These are phyloP conservation scores for Spatulosminthurus flaviceps DNA, from an alignment of 2,888 invertebrate species.

Conservation along the genomic window DNA sequence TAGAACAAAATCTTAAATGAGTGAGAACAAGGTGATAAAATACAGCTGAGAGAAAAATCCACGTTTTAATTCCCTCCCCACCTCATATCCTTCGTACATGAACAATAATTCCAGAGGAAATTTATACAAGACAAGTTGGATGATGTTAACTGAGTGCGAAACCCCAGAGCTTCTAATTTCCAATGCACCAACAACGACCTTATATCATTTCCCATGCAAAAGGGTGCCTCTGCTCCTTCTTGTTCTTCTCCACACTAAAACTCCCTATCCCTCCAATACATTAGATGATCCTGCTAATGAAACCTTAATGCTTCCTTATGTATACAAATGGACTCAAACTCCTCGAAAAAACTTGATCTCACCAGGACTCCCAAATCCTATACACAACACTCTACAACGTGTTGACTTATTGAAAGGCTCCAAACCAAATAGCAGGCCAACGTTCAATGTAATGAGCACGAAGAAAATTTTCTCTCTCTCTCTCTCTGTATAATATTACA, in stretches of 20 bases:
- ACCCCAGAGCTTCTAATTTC: constrained; percentile 39
- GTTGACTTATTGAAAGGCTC: constrained; percentile 25
- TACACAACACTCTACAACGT: no score
- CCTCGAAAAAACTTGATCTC: not conserved
- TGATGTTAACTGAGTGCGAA: constrained; percentile 15
- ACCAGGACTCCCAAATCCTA: not conserved
- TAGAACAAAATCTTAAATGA: no score
- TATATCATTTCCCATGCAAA: no score
- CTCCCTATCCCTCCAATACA: no score
- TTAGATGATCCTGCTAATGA: no score
- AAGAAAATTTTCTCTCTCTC: no score
- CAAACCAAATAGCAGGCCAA: constrained; percentile 11
- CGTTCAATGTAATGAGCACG: not conserved
- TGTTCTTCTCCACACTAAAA: no score
- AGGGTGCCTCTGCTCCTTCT: no score
- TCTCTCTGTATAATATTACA: not conserved
- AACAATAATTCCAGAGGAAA: not conserved
- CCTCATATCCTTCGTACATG: no score
- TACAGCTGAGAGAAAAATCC: no score
- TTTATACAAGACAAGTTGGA: constrained; percentile 5
- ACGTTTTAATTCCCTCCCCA: no score
- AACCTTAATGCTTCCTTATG: no score
- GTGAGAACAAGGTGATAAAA: not conserved
- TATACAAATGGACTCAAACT: not conserved
- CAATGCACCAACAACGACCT: constrained; percentile 1